Evolutionary conservation across 2,113 vertebrate species (phyloP).

Genomic region (Planiliza haematocheilus): DNA sequence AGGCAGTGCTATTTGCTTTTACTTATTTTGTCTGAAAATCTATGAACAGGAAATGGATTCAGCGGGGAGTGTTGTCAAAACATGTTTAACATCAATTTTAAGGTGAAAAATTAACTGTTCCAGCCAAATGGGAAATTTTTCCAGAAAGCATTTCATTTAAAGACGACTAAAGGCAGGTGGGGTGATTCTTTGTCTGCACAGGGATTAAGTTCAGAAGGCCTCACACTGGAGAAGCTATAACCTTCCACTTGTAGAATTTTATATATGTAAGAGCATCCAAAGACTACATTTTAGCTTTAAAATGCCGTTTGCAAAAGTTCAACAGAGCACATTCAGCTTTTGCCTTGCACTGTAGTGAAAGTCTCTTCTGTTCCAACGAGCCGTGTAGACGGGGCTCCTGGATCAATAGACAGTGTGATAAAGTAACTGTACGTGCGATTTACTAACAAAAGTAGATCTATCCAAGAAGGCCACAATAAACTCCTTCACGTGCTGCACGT

Average conservation of each 20-base stretch:
- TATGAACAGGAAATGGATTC: background rate
- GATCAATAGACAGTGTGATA: background rate
- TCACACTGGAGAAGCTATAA: too few relatives aligned
- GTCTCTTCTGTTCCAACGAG: background rate
- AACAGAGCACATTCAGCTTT: too few relatives aligned
- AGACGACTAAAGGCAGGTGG: too few relatives aligned
- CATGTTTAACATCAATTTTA: background rate
- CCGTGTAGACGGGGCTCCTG: background rate
- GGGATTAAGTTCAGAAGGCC: too few relatives aligned
- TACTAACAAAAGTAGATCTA: conserved; percentile 7
- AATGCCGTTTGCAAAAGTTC: background rate
- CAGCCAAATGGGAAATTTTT: background rate
- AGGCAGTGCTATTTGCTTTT: background rate
- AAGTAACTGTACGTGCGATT: conserved; percentile 10
- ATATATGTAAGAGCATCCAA: too few relatives aligned
- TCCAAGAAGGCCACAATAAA: background rate
- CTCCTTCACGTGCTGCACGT: background rate
- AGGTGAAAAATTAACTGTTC: background rate
- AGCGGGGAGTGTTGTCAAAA: background rate
- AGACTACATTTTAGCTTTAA: background rate
- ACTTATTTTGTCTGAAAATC: conserved; percentile 13
- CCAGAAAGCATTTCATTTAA: too few relatives aligned
- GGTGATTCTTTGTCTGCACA: too few relatives aligned
- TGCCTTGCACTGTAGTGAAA: background rate
- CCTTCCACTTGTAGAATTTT: too few relatives aligned